Base-by-base conservation (phyloP, 2,113 vertebrate species). In the Triplophysa siluroides region DNA sequence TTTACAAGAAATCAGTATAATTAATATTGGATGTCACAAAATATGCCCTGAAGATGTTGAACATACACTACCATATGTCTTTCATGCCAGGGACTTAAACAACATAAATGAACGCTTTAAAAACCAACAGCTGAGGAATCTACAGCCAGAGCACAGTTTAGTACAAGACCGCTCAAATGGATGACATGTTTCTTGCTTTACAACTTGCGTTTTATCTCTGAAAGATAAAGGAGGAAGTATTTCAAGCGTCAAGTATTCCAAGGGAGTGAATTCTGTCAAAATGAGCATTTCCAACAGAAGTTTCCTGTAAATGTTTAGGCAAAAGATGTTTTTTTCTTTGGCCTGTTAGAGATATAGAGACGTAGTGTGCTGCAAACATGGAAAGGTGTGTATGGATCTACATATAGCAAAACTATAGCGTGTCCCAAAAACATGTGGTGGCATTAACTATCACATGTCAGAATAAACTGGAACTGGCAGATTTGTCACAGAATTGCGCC, bases 111-210 rank as follows among this genome's bases (percentile, higher is more conserved):
- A 76, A 56, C 8, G 6, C 54, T 58, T 58, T 58, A 8, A n/a
- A 29, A 50, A 75, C 56, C 47, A 76, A 45, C 33, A 56, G 60
- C 63, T 18, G 18, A 76, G 61, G 72, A 80, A 83, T 83, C 61
- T 58, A 26, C 58, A 63, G 52, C 29, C 14, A 13, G 10, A 58
- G 71, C 33, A 33, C 19, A 23, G 14, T 79, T 66, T 66, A 66
- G 58, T 58, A 68, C 26, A 56, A 77, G 11, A 45, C 56, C 65
- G 58, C 85, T 84, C 83, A 80, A 80, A 66, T 83, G 83, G 84
- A 61, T 64, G 61, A 78, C n/a, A 63, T 76, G 61, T 58, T 45
- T 78, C 72, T 24, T 26, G 21, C 16, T 4, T 21, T n/a, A 47
- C 21, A 47, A 63, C 38, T 8, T n/a, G 3, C 3, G 5, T 52